Conservation (phyloP, 2,113 vertebrate species). For the Sula dactylatra region DNA sequence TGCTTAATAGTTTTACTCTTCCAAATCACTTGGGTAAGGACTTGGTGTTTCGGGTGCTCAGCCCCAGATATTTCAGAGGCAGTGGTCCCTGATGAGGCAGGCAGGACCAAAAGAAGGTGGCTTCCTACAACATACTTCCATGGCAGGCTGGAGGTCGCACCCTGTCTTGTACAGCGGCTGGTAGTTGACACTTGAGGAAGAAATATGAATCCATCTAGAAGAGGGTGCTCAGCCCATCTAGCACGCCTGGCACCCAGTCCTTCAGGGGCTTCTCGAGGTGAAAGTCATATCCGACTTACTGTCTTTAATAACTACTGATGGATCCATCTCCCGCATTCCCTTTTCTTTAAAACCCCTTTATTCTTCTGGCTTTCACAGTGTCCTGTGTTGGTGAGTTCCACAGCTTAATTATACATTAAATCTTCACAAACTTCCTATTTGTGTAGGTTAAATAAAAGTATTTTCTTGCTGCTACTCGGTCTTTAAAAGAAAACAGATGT, state of each 20-base stretch:
- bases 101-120: neutral
- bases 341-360: neutral
- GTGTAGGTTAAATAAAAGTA: neutral
- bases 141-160: neutral
- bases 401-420: neutral
- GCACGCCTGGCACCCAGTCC: neutral
- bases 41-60: neutral
- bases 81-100: neutral
- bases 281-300: rapidly evolving
- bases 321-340: neutral
- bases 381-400: neutral
- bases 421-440: neutral
- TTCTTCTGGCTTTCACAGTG: neutral
- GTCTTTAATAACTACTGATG: neutral
- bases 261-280: neutral
- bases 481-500: neutral
- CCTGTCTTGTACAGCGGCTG: neutral
- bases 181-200: neutral
- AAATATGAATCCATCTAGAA: neutral
- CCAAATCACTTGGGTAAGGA: neutral
- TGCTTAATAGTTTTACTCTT: neutral
- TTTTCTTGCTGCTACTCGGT: conserved; percentile 35
- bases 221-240: neutral
- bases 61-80: neutral
- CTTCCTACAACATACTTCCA: neutral